Evolutionary conservation across 2,888 invertebrate genomes (phyloP).

Genomic region (Lepetodrilus schrolli): DNA sequence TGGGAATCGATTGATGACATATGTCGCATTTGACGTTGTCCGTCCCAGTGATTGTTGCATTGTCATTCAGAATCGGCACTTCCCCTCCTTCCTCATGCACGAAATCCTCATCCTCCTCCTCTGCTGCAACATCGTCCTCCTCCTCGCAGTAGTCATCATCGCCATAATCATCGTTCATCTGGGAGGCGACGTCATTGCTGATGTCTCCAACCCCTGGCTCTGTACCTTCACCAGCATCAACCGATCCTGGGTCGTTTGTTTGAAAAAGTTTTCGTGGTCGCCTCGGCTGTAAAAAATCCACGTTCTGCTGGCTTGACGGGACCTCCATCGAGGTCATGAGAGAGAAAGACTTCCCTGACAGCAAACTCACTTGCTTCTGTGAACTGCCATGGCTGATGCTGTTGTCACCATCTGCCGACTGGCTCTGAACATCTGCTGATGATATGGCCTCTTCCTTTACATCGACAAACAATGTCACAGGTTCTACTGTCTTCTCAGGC

Average conservation of each 20-base stretch:
- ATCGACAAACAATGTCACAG: background rate
- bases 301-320: no score
- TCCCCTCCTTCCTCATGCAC: background rate
- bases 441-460: background rate
- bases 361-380: background rate
- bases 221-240: background rate
- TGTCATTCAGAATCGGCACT: background rate
- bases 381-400: no score
- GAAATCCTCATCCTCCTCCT: background rate
- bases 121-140: background rate
- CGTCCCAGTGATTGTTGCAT: background rate
- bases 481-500: background rate
- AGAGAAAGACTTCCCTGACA: background rate
- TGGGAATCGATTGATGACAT: background rate
- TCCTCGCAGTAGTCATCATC: constrained; percentile 18
- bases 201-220: background rate
- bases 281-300: no score
- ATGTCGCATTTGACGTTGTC: background rate
- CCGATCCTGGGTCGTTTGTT: no score
- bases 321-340: background rate
- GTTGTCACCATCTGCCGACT: no score
- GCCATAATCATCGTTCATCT: background rate
- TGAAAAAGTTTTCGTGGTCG: no score
- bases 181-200: background rate
- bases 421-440: background rate